These are phyloP conservation scores for Gila orcuttii DNA, from an alignment of 2,113 vertebrate genomes.

Conservation along the genomic window DNA sequence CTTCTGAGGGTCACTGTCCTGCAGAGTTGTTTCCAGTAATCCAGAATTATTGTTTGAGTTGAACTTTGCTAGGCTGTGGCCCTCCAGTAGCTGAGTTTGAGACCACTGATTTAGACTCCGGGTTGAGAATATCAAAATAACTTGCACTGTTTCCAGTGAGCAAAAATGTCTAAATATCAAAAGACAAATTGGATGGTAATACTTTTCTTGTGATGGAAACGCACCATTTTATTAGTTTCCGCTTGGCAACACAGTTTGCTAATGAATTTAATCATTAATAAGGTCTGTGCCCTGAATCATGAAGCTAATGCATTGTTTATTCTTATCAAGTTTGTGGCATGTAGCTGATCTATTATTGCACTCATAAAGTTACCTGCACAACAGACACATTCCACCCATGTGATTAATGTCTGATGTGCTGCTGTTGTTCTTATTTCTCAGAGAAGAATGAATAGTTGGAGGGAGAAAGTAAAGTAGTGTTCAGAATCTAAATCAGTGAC, in stretches of 20 bases:
- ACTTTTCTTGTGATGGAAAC: background rate
- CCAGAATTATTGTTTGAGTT: too few relatives aligned
- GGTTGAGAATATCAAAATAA: background rate
- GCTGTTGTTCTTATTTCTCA: background rate
- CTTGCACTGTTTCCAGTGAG: too few relatives aligned
- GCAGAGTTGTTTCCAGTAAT: too few relatives aligned
- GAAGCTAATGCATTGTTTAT: background rate
- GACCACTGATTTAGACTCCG: background rate
- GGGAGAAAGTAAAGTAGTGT: background rate
- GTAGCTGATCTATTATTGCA: background rate
- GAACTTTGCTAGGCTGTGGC: too few relatives aligned
- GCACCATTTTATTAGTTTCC: background rate
- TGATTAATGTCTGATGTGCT: slow-evolving; percentile 14
- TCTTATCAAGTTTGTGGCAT: background rate
- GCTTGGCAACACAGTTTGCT: background rate
- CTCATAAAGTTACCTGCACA: background rate
- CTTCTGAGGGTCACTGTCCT: too few relatives aligned
- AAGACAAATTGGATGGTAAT: background rate
- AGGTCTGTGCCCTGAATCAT: background rate
- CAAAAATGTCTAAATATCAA: background rate
- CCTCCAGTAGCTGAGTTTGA: too few relatives aligned
- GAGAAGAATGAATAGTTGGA: slow-evolving; percentile 13
- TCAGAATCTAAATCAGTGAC: slow-evolving; percentile 5
- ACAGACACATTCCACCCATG: background rate
- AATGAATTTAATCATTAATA: background rate